phyloP scores from a whole-genome alignment of 2,888 invertebrate genomes.

The Cryptocephalus primarius region DNA sequence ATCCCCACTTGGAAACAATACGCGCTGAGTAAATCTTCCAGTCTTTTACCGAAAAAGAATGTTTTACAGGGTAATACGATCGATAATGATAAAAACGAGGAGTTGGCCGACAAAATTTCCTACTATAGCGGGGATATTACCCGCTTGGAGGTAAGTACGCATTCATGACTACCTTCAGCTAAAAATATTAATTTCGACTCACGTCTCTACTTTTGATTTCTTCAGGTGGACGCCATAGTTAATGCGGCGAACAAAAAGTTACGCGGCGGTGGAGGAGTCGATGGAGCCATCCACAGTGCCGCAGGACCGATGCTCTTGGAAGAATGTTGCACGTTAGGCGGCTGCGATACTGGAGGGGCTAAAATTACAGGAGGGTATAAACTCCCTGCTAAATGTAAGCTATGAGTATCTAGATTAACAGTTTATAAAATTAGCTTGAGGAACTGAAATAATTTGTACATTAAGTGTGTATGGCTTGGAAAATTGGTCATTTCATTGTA shows the following conservation, averaged over 20 bases:
- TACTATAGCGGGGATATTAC: constrained; percentile 76
- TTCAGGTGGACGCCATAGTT: constrained; percentile 71
- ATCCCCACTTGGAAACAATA: constrained; percentile 49
- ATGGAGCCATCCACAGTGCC: constrained; percentile 78
- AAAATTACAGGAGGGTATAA: constrained; percentile 74
- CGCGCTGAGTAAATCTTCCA: constrained; percentile 20
- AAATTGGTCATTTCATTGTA: no score
- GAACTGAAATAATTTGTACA: neutral
- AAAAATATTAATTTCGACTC: no score
- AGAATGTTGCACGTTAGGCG: constrained; percentile 61
- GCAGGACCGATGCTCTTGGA: constrained; percentile 59
- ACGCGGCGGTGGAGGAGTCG: constrained; percentile 78
- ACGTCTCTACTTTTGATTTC: no score
- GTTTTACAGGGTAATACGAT: constrained; percentile 30
- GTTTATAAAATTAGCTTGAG: no score
- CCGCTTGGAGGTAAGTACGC: constrained; percentile 48
- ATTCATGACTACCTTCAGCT: neutral
- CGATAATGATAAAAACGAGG: constrained; percentile 34
- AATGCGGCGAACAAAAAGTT: constrained; percentile 77
- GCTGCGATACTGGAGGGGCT: constrained; percentile 74
- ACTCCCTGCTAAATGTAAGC: constrained; percentile 73
- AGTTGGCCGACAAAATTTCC: constrained; percentile 50
- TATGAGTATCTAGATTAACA: no score
- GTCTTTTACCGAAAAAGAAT: constrained; percentile 32
- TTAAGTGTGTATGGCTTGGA: no score